Base-by-base conservation (phyloP, 2,888 invertebrate genomes). In the Agrotis clavis region DNA sequence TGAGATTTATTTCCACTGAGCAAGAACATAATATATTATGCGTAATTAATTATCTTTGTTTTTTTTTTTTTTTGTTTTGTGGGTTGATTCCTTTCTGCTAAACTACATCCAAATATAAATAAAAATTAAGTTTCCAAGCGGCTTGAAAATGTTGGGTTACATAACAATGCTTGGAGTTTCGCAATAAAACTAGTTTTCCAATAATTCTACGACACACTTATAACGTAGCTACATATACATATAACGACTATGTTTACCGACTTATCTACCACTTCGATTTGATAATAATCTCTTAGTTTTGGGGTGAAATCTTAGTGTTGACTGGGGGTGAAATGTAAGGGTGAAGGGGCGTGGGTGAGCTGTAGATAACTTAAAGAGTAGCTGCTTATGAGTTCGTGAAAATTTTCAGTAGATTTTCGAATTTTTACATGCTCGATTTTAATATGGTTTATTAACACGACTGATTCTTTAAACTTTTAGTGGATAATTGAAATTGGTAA, bases 231-330 rank as follows among this genome's bases (percentile, higher is more conserved):
- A 41, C 18, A 7, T 14, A 45, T 14, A 41, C 18, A 7, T 14
- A 45, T 41, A 53, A 61, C 19, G 19, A 51, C 25, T 21, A 2
- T 76, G 60, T 70, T 65, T 65, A 65, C 45, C 13, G 13, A 51
- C 30, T 35, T 64, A 71, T 35, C 16, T 50, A n/a, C n/a, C 21
- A 62, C 19, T 62, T 50, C 4, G 2, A 19, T 41, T 9, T 18
- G 45, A 53, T 61, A 14, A 54, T 6, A 48, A 19, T 41, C 35
- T 41, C 18, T 54, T 41, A 61, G 4, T 61, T 70, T 71, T 25
- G 25, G 51, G 45, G 14, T 59, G 50, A 59, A 51, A 51, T 71
- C 11, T 13, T 30, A 13, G 21, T 21, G 18, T 47, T 47, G 18
- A 35, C 30, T 18, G 9, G 35, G 47, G n/a, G 21, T 47, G 47